Evolutionary conservation across 2,888 invertebrate genomes (phyloP), one percentile per base, ranked within the genome.

Genomic region (Harmothoe impar): DNA sequence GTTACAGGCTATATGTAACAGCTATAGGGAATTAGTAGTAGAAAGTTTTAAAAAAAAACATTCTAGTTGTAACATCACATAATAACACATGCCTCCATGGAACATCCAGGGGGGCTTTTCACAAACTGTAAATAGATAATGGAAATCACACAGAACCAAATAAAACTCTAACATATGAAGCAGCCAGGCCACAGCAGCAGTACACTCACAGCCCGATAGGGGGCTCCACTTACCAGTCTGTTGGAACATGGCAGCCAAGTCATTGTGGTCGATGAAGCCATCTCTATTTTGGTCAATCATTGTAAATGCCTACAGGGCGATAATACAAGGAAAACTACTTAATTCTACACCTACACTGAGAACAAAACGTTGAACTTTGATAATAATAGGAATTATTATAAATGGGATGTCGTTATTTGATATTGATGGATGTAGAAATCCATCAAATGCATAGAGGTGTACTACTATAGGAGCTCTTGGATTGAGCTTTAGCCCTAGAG

Each of bases 251-350:
- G 96, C 96, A 92, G 96, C 96, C 92, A 96, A 95, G 94, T 96
- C 96, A 91, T 95, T 94, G 93, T 96, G 94, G 93, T 95, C 95
- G 92, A 96, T 96, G 93, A 96, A 94, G 54, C 96, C 96, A 93
- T 96, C 96, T 94, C 96, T 95, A 95, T 96, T 96, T 94, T 96
- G 96, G 94, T 96, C 96, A 94, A 96, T 96, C 95, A 96, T 96
- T 91, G 96, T 96, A 95, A 96, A 96, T 92, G 96, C 96, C 96
- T 96, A 91, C 81, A 90, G 78, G 81, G 90, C 25, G 89, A 35
- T 54, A 86, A 54, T 31, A 68, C 68, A 89, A 31, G 35, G 89
- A 56, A n/a, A 89, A 29, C 88, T 88, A 88, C 88, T 88, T 31
- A 88, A 35, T 84, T 29, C 72, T 72, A 72, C 72, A 72, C 1